These are phyloP conservation scores for Bucco capensis DNA, from an alignment of 2,113 vertebrate genomes.

Conservation along the genomic window DNA sequence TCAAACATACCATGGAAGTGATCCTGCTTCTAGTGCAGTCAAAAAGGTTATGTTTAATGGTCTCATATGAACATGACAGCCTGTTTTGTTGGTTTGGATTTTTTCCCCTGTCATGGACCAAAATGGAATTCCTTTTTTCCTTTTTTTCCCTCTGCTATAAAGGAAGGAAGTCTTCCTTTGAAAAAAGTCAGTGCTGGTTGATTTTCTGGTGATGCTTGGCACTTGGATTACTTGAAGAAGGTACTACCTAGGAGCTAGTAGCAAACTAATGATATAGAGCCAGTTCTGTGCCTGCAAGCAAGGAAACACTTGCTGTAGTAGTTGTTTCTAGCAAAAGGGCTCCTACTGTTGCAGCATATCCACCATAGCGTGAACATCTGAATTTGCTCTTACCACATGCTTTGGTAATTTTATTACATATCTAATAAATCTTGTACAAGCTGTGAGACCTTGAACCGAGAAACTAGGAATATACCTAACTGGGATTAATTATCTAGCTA, in stretches of 20 bases:
- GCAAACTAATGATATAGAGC: not conserved
- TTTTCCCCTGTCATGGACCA: not conserved
- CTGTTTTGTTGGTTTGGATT: no score
- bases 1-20: not conserved
- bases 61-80: not conserved
- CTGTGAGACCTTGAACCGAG: not conserved
- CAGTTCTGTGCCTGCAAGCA: not conserved
- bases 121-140: not conserved
- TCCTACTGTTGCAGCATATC: not conserved
- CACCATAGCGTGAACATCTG: not conserved
- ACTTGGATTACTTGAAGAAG: not conserved
- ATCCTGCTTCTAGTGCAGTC: not conserved
- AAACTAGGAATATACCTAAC: not conserved
- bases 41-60: not conserved
- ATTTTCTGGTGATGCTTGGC: not conserved
- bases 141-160: not conserved
- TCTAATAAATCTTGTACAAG: not conserved
- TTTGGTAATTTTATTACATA: constrained; percentile 9
- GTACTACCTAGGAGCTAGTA: not conserved
- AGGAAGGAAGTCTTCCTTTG: not conserved
- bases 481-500: not conserved
- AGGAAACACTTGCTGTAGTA: not conserved
- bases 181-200: not conserved
- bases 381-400: constrained; percentile 9
- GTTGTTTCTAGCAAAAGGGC: not conserved